Evolutionary conservation across 2,888 invertebrate genomes (phyloP).

Genomic region (Drosophila paranaensis): DNA sequence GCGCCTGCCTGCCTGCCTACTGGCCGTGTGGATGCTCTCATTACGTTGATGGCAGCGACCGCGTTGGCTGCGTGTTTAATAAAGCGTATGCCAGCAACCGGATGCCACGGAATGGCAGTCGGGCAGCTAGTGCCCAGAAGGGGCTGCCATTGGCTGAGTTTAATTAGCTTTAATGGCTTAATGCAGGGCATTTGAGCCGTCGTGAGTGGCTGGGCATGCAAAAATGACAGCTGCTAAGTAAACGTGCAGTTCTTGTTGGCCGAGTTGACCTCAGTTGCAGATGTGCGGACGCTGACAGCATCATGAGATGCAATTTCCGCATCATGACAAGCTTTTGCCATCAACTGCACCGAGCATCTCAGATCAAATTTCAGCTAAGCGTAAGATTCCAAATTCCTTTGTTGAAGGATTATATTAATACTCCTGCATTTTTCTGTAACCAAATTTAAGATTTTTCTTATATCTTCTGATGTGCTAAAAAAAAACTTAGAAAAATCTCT

Average conservation of each 20-base stretch:
- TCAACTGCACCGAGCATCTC: not conserved
- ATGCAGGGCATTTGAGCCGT: constrained; percentile 40
- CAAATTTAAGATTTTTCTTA: too few relatives aligned
- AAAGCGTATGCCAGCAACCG: constrained; percentile 43
- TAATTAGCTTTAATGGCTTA: constrained; percentile 75
- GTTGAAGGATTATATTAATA: too few relatives aligned
- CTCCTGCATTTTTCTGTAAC: too few relatives aligned
- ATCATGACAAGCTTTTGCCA: constrained; percentile 5
- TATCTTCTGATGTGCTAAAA: too few relatives aligned
- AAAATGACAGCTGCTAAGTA: constrained; percentile 18
- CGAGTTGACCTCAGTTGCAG: constrained; percentile 18
- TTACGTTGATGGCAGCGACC: constrained; percentile 50
- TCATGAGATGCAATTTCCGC: constrained; percentile 21
- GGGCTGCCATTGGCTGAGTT: constrained; percentile 31
- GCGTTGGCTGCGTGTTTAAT: constrained; percentile 54
- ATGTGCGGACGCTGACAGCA: constrained; percentile 15
- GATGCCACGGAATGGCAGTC: constrained; percentile 19
- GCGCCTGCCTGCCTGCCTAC: constrained; percentile 1
- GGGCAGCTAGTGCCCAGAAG: constrained; percentile 2
- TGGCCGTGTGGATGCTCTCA: constrained; percentile 44
- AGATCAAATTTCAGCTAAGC: not conserved
- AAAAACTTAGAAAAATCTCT: too few relatives aligned
- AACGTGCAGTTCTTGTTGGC: constrained; percentile 8
- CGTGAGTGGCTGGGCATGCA: constrained; percentile 13
- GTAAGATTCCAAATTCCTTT: not conserved